Evolutionary conservation across 2,797 vertebrate species (phyloP).

Genomic region (Pygocentrus nattereri): DNA sequence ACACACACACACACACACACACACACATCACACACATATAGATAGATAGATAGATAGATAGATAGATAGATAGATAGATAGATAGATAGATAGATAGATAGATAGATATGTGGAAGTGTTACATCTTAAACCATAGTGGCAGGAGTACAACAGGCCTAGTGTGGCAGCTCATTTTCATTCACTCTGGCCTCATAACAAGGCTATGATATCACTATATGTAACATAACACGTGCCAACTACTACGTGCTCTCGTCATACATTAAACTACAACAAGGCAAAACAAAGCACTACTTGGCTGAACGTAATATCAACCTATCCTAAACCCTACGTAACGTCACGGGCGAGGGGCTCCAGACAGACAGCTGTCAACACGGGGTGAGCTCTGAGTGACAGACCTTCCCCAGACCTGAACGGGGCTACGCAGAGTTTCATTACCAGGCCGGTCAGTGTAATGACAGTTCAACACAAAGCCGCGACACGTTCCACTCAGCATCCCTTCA

Average conservation of each 20-base stretch:
- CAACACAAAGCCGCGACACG: too few species aligned
- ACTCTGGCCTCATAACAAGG: conserved; percentile 23
- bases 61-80: not conserved
- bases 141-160: conserved; percentile 12
- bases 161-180: conserved; percentile 7
- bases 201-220: not conserved
- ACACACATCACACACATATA: not conserved
- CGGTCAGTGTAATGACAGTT: conserved; percentile 3
- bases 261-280: not conserved
- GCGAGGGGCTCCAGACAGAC: not conserved
- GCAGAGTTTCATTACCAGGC: conserved; percentile 2
- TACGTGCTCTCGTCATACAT: not conserved
- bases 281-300: not conserved
- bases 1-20: not conserved
- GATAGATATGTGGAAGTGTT: not conserved
- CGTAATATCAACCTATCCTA: not conserved
- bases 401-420: not conserved
- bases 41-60: too few species aligned
- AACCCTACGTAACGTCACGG: not conserved
- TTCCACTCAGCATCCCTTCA: too few species aligned
- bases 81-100: not conserved
- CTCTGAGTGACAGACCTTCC: not conserved
- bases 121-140: not conserved
- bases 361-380: conserved; percentile 14
- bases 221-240: not conserved